Evolutionary conservation across 2,113 vertebrate species (phyloP), one percentile per base, ranked within the genome.

Genomic region (Myiopsitta monachus): DNA sequence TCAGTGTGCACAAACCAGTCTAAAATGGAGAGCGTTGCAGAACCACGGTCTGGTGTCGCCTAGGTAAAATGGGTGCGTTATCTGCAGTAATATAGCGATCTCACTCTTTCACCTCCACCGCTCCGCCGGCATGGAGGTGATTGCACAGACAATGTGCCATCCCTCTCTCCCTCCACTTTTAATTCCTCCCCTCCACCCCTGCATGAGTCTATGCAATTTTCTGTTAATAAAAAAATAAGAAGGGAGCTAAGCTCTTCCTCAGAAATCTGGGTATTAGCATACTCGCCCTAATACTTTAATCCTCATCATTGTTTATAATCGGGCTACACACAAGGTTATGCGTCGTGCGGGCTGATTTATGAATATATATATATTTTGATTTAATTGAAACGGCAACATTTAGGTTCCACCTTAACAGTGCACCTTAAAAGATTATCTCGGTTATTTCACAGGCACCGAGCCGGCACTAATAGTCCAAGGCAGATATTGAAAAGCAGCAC

Each of bases 371-470:
- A 49, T 83, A 7, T 83, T 74, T 96, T 83, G 95, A 97, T 98
- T 98, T 98, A 98, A 98, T 98, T 98, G 98, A 95, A 98, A 98
- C 92, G 83, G 98, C 97, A 98, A 98, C 98, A 97, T 98, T 98
- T 97, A 96, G 97, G 98, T 98, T 99, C 99, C 99, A 99, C 99
- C 99, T 99, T 99, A 99, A 99, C 98, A 99, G 98, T 98, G 98
- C 98, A 99, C 99, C 99, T 99, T 99, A 99, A 99, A 99, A 99
- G 99, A 99, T 99, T 99, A 99, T 99, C 98, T 99, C 98, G 99
- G 99, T 99, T 99, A 99, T 99, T 99, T 99, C 99, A 99, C 99
- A 98, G 98, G 99, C 99, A 99, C 99, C 98, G 98, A 99, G 99
- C 98, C 99, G 99, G 99, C 99, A 99, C 99, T 99, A 99, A 99